A percentile compares a stretch with the other conserved stretches of the same genome.
These are phyloP conservation scores for Pyrrhia umbra DNA, from an alignment of 2,888 invertebrate species.

Conservation along the genomic window DNA sequence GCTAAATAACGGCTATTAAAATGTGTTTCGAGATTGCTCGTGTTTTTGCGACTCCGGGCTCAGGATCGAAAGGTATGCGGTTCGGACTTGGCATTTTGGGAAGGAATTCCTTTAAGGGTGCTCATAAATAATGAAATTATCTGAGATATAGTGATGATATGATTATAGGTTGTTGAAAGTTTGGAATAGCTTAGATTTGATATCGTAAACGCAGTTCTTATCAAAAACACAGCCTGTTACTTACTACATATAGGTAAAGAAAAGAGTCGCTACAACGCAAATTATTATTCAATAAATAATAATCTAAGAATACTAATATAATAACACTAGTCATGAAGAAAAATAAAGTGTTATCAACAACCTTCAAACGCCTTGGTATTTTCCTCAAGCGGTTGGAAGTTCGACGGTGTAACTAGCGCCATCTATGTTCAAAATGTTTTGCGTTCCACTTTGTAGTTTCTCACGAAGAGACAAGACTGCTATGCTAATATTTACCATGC, in stretches of 20 bases:
- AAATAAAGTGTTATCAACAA: not conserved
- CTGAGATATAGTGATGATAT: constrained; percentile 23
- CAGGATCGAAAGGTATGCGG: constrained; percentile 72
- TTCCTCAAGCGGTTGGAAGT: constrained; percentile 18
- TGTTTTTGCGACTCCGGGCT: constrained; percentile 79
- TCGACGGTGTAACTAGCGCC: constrained; percentile 43
- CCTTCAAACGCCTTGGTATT: constrained; percentile 13
- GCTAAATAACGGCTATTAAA: constrained; percentile 89
- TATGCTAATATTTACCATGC: too few relatives aligned
- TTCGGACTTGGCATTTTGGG: constrained; percentile 64
- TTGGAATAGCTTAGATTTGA: constrained; percentile 20
- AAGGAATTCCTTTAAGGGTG: constrained; percentile 46
- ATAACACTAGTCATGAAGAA: constrained; percentile 1
- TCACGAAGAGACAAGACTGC: not conserved
- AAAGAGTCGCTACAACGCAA: not conserved
- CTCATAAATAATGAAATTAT: constrained; percentile 58
- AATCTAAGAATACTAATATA: constrained; percentile 20
- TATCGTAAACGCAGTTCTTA: not conserved
- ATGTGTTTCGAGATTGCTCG: constrained; percentile 87
- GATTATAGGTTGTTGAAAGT: constrained; percentile 38
- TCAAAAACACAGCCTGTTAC: not conserved
- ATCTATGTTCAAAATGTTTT: constrained; percentile 38
- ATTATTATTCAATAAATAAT: constrained; percentile 11
- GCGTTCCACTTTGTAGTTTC: not conserved
- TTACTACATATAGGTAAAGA: too few relatives aligned